phyloP scores from a whole-genome alignment of 2,797 vertebrate genomes.

The Tympanoctomys barrerae region DNA sequence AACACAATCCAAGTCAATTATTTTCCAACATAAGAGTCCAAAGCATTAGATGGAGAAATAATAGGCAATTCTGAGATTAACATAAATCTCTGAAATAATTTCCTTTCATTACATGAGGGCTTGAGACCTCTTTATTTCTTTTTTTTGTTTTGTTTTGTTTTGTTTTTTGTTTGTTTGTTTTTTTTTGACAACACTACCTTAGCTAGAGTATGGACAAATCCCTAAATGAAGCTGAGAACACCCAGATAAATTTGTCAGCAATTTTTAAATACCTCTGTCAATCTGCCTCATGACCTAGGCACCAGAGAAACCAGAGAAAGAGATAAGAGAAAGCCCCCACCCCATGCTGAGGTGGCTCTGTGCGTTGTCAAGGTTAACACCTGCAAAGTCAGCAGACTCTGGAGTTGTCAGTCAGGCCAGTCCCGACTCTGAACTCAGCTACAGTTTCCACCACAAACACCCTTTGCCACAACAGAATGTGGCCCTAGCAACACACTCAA shows the following conservation, averaged over 20 bases:
- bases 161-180: too few relatives aligned
- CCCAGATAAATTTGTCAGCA: neutral
- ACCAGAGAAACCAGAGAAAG: neutral
- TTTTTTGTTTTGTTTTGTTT: too few relatives aligned
- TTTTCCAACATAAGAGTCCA: constrained; percentile 3
- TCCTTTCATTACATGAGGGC: neutral
- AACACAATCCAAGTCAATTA: constrained; percentile 41
- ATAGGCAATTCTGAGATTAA: neutral
- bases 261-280: neutral
- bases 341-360: neutral
- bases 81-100: constrained; percentile 1
- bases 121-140: neutral
- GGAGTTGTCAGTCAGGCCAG: neutral
- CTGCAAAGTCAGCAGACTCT: neutral
- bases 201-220: neutral
- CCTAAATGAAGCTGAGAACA: neutral
- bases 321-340: neutral
- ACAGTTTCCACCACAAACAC: neutral
- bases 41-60: neutral
- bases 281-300: neutral
- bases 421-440: too few relatives aligned
- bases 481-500: neutral
- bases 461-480: neutral
- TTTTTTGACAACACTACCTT: neutral
- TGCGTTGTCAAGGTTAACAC: neutral